Conservation (phyloP, 2,888 invertebrate genomes). For the Amorpha juglandis region DNA sequence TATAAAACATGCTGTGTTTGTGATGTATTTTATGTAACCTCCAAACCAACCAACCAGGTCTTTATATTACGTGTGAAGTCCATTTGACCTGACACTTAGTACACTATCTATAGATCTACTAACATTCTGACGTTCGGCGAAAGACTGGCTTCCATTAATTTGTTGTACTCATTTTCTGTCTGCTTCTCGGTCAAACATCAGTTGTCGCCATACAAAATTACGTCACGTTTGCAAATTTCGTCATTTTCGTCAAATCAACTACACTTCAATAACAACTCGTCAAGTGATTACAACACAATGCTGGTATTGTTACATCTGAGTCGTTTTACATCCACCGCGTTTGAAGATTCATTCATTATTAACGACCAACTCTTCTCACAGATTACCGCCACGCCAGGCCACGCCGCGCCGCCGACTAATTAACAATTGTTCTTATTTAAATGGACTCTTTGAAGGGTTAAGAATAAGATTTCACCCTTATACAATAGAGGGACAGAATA, state of each 20-base stretch:
- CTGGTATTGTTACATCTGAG: slow-evolving; percentile 4
- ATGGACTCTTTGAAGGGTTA: slow-evolving; percentile 23
- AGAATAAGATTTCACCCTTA: slow-evolving; percentile 23
- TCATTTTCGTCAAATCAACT: background rate
- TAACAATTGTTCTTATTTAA: slow-evolving; percentile 25
- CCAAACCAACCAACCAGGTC: no score
- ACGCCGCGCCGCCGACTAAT: background rate
- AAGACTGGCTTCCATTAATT: no score
- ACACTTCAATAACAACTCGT: background rate
- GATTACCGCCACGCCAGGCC: background rate
- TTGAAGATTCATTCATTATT: slow-evolving; percentile 11
- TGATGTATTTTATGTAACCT: no score
- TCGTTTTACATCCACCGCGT: background rate
- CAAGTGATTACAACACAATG: background rate
- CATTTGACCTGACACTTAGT: no score
- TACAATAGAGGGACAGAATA: background rate
- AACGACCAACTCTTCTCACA: background rate
- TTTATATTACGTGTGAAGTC: no score
- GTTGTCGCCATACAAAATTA: no score
- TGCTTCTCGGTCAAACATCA: no score
- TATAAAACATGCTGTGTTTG: no score
- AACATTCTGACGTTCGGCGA: no score
- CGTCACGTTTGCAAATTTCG: no score
- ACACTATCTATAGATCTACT: no score
- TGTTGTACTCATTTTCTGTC: no score